phyloP scores from a whole-genome alignment of 2,113 vertebrate species.

The Urocynchramus pylzowi region DNA sequence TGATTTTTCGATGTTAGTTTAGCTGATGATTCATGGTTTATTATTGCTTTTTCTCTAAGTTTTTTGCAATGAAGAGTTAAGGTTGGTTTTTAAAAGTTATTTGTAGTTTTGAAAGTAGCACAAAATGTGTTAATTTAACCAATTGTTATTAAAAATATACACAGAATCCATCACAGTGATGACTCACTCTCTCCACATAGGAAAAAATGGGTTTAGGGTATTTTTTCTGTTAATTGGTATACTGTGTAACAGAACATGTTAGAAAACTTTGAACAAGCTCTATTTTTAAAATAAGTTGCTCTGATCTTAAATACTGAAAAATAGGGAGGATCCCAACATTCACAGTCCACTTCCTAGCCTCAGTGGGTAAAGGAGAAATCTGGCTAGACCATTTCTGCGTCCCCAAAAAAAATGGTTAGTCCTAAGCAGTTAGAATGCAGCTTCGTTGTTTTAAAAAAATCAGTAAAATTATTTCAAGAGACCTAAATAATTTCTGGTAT shows the following conservation, averaged over 20 bases:
- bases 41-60: background rate
- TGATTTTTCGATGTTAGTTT: background rate
- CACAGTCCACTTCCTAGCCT: background rate
- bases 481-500: background rate
- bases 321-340: background rate
- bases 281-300: background rate
- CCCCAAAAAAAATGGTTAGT: background rate
- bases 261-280: background rate
- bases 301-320: background rate
- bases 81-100: background rate
- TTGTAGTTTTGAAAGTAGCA: background rate
- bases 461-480: background rate
- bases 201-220: background rate
- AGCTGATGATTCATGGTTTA: background rate
- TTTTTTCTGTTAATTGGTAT: background rate
- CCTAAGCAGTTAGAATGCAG: background rate
- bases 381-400: background rate
- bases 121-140: background rate
- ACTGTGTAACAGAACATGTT: background rate
- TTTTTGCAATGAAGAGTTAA: background rate
- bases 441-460: background rate
- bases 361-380: background rate
- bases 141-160: background rate
- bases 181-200: fast-evolving
- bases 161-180: background rate